Evolutionary conservation across 1,140 invertebrate species (phyloP), one percentile per base, ranked within the genome.

Genomic region (Neodiprion lecontei): DNA sequence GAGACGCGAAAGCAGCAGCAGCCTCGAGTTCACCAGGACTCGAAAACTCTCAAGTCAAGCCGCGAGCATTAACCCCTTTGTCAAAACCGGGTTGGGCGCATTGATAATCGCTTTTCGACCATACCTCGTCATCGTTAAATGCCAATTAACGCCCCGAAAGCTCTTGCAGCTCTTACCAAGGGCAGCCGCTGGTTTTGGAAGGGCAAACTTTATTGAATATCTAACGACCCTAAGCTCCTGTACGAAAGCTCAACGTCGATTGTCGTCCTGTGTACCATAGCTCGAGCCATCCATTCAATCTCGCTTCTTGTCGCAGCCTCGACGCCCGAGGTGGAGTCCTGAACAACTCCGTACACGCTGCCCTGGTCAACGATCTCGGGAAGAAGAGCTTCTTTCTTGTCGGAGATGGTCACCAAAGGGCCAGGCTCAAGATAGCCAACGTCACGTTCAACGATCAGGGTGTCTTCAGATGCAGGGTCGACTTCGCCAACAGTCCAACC

Each of bases 401-500:
- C 40, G 92, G 91, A 76, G 91, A 93, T 77, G 91, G 91, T 78
- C 87, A 90, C 70, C 91, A 92, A 77, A 91, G 90, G 77, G 93
- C 94, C 3, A 91, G 92, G 79, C 88, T 96, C 69, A 92, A 92
- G 72, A 92, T 96, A 70, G 91, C 92, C 80, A 92, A 93, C 74
- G 93, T 95, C 48, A 91, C 91, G 67, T 87, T 90, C 67, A 89
- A 90, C 17, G 95, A 97, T 79, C 94, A 96, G 80, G 95, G 95
- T 1, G 85, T 95, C 12, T 96, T 95, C 83, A 90, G 93, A 79
- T 97, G 96, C 83, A 89, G 96, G 75, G 94, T 97, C 47, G 96
- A 97, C 86, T 97, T 96, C 81, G 90, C 94, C 66, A 93, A 96
- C 82, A 94, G 94, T 1, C 95, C 95, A 2, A 97, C 96, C 0